A percentile compares a stretch with the other conserved stretches of the same genome.
phyloP scores from a whole-genome alignment of 2,797 vertebrate species.

The Gadopsis bispinosus region DNA sequence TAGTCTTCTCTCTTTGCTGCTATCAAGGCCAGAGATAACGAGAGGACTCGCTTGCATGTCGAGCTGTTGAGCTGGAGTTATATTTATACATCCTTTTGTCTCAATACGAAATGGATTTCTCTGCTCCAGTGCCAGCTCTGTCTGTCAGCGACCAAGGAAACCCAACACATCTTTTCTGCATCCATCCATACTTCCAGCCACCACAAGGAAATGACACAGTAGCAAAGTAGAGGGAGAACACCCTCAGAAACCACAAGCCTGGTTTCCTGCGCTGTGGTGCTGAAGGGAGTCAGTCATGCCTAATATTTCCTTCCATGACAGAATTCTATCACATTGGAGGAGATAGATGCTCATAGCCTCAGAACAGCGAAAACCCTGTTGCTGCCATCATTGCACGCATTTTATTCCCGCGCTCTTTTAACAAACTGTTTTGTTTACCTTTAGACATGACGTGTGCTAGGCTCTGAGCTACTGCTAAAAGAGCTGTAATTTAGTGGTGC shows the following conservation, averaged over 20 bases:
- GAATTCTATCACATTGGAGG: not conserved
- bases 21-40: slow-evolving; percentile 78
- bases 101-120: slow-evolving; percentile 70
- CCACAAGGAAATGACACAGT: slow-evolving; percentile 69
- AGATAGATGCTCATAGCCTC: not conserved
- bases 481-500: slow-evolving; percentile 51
- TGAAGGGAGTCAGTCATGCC: slow-evolving; percentile 4
- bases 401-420: slow-evolving; percentile 17
- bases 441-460: slow-evolving; percentile 17
- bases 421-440: slow-evolving; percentile 46
- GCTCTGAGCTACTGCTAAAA: slow-evolving; percentile 56
- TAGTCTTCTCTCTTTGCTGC: slow-evolving; percentile 79
- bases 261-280: slow-evolving; percentile 40
- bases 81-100: slow-evolving; percentile 81
- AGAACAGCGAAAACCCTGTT: not conserved
- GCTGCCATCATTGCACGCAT: not conserved
- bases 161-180: slow-evolving; percentile 50
- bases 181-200: slow-evolving; percentile 45
- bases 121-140: slow-evolving; percentile 52
- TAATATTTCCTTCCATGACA: slow-evolving; percentile 23
- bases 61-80: slow-evolving; percentile 70
- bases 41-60: slow-evolving; percentile 66
- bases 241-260: slow-evolving; percentile 51
- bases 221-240: slow-evolving; percentile 59
- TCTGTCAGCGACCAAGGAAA: slow-evolving; percentile 60